A percentile compares a stretch with the other conserved stretches of the same genome.
These are phyloP conservation scores for Serinus canaria DNA, from an alignment of 2,113 vertebrate genomes.

Conservation along the genomic window DNA sequence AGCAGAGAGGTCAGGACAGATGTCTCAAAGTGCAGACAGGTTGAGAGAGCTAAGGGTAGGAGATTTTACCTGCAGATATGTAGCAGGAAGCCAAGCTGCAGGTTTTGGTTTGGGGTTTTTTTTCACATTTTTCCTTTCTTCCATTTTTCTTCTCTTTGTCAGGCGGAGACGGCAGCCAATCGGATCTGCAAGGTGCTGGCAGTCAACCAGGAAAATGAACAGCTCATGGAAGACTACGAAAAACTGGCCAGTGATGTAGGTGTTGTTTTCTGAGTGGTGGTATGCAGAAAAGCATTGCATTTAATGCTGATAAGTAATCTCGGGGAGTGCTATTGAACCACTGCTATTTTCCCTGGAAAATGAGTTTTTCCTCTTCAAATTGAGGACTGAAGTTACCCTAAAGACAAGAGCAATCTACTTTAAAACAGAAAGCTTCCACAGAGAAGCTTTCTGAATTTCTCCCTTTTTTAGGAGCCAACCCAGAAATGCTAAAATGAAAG, in stretches of 20 bases:
- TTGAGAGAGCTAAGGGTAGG: not conserved
- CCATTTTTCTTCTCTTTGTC: slow-evolving; percentile 45
- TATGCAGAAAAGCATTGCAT: not conserved
- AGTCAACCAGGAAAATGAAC: slow-evolving; percentile 98
- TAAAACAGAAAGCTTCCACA: not conserved
- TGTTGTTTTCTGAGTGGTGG: slow-evolving; percentile 44
- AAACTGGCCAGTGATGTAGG: slow-evolving; percentile 98
- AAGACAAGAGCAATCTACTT: not conserved
- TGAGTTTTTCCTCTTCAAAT: not conserved
- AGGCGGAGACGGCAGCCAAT: slow-evolving; percentile 99
- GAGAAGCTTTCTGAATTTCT: not conserved
- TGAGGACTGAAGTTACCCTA: not conserved
- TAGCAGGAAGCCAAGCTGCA: not conserved
- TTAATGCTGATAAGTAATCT: not conserved
- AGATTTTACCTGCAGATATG: not conserved
- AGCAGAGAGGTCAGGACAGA: not conserved
- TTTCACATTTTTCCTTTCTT: not conserved
- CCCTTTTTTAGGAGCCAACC: not conserved
- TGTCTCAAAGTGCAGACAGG: not conserved
- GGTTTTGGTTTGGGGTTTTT: not conserved
- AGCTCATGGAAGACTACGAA: slow-evolving; percentile 99
- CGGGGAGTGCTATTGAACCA: not conserved
- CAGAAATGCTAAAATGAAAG: not conserved
- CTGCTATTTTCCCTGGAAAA: not conserved
- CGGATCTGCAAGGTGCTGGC: slow-evolving; percentile 99